Evolutionary conservation across 2,113 vertebrate genomes (phyloP), one percentile per base, ranked within the genome.

Genomic region (Erinaceus europaeus): DNA sequence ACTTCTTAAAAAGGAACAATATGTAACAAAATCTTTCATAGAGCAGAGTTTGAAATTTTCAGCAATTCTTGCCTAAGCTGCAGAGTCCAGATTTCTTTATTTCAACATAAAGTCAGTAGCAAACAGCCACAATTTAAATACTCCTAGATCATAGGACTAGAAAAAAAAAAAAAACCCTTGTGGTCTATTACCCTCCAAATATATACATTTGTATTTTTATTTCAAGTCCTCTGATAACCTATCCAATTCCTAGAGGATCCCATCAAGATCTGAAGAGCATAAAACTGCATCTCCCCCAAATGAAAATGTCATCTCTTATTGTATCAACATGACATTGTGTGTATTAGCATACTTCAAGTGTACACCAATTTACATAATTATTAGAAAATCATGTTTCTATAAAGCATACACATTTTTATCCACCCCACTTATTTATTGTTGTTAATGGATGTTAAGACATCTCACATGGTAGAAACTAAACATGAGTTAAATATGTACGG

Each of bases 281-380:
- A 88, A 75, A 6, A 62, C 57, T 78, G 32, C 38, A 62, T 88
- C 40, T 92, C 71, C 53, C 78, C 36, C 4, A 59, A 69, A 42
- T 90, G 91, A 95, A 94, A 93, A 94, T 84, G 78, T 5, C 93
- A 87, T 80, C 88, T 81, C 76, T 89, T 93, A 88, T 64, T 96
- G 93, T 90, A 94, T 84, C 81, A 95, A 88, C 52, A 83, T 53
- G 20, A 9, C 76, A 83, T 90, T 52, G 53, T 83, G 52, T 82
- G 21, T 81, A 86, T 42, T 57, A 90, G 68, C 75, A 87, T 93
- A 92, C 61, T 86, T 91, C 91, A 91, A 91, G 96, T 94, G 87
- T 6, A 91, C 85, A 86, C 62, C 81, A 12, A 44, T 86, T 94
- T 82, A 87, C 78, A 84, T 73, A 65, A 72, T 13, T 2, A 65